A percentile compares a stretch with the other conserved stretches of the same genome.
phyloP scores from a whole-genome alignment of 2,888 invertebrate genomes.

The Maniola hyperantus region DNA sequence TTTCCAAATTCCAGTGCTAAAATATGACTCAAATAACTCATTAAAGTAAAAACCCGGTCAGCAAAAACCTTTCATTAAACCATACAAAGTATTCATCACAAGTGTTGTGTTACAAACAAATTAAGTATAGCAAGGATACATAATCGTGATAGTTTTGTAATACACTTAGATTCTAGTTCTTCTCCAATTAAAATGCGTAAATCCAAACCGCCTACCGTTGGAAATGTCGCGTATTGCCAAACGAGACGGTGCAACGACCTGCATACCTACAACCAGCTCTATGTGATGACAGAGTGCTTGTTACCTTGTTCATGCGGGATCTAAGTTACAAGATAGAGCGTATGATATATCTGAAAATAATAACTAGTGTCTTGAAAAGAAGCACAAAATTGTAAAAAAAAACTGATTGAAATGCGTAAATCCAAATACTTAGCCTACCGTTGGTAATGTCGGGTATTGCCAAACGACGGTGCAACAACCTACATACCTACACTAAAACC shows the following conservation, averaged over 20 bases:
- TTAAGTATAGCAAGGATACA: slow-evolving; percentile 32
- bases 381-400: no score
- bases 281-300: slow-evolving; percentile 75
- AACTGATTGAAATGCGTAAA: slow-evolving; percentile 64
- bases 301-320: slow-evolving; percentile 49
- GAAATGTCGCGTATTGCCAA: slow-evolving; percentile 75
- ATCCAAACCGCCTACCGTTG: slow-evolving; percentile 50
- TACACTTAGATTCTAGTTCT: slow-evolving; percentile 63
- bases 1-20: neutral
- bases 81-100: neutral
- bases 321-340: slow-evolving; percentile 35
- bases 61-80: slow-evolving; percentile 3
- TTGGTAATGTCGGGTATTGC: slow-evolving; percentile 70
- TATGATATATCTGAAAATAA: no score
- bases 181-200: slow-evolving; percentile 66
- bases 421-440: slow-evolving; percentile 50
- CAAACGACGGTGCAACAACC: no score
- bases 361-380: no score
- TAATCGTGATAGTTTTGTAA: slow-evolving; percentile 45
- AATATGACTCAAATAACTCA: neutral
- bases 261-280: slow-evolving; percentile 74
- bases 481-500: no score
- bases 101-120: slow-evolving; percentile 34
- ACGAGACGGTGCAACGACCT: slow-evolving; percentile 68
- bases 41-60: slow-evolving; percentile 1